These are phyloP conservation scores for Malurus splendens DNA, from an alignment of 2,797 vertebrate genomes.

Conservation along the genomic window DNA sequence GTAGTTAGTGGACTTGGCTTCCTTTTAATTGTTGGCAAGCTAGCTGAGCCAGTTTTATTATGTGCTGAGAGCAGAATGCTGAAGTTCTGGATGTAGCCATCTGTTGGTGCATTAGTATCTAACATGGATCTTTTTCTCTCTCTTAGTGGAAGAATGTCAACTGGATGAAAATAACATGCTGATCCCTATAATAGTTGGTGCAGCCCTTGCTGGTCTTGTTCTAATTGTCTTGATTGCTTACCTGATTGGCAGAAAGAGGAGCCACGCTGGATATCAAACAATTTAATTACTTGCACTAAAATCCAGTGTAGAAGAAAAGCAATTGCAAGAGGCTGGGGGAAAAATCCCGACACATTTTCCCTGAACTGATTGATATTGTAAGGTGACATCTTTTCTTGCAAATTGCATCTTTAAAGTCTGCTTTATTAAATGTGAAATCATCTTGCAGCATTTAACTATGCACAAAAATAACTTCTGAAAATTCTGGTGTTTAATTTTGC, in stretches of 20 bases:
- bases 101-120: not conserved
- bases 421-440: slow-evolving; percentile 69
- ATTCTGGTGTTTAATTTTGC: slow-evolving; percentile 68
- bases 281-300: slow-evolving; percentile 81
- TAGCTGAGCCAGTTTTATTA: not conserved
- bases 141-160: slow-evolving; percentile 86
- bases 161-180: slow-evolving; percentile 91
- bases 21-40: not conserved
- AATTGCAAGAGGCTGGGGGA: slow-evolving; percentile 32
- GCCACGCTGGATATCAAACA: slow-evolving; percentile 96
- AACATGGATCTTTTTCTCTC: not conserved
- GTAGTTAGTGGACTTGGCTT: not conserved
- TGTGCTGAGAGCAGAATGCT: not conserved
- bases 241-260: slow-evolving; percentile 94
- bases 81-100: not conserved
- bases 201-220: slow-evolving; percentile 90
- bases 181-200: slow-evolving; percentile 95
- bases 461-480: slow-evolving; percentile 51
- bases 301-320: slow-evolving; percentile 47
- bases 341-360: not conserved
- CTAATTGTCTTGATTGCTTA: slow-evolving; percentile 93
- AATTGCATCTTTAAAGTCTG: slow-evolving; percentile 62
- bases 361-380: slow-evolving; percentile 27
- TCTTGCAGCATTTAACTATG: slow-evolving; percentile 66
- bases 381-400: slow-evolving; percentile 53